Conservation (phyloP, 1,140 invertebrate species). For the Papilio polyxenes region DNA sequence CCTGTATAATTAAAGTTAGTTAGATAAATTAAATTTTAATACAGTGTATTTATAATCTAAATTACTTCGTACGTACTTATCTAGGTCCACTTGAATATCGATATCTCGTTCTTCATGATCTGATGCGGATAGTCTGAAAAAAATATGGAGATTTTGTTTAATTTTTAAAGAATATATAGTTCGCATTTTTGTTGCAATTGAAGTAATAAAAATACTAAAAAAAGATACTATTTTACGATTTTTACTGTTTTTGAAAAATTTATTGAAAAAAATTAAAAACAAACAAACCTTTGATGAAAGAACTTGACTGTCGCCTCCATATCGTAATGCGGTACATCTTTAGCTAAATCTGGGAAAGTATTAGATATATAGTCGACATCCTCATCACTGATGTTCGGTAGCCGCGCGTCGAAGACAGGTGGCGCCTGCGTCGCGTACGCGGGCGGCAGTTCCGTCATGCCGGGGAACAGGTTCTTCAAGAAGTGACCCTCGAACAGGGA, state of each 20-base stretch:
- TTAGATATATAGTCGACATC: constrained; percentile 67
- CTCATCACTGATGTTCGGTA: constrained; percentile 84
- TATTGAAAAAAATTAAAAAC: background rate
- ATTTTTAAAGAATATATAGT: background rate
- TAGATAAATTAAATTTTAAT: background rate
- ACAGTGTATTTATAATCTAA: background rate
- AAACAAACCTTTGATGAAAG: constrained; percentile 82
- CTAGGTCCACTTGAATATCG: constrained; percentile 68
- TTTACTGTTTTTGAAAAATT: too few relatives aligned
- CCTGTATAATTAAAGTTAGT: constrained; percentile 61
- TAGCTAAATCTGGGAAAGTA: constrained; percentile 65
- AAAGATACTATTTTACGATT: too few relatives aligned
- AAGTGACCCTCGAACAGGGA: constrained; percentile 92
- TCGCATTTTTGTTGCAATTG: too few relatives aligned
- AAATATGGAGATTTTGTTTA: background rate
- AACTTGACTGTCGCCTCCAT: constrained; percentile 86
- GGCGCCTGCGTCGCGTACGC: constrained; percentile 91
- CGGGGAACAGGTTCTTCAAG: constrained; percentile 91
- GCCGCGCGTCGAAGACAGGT: constrained; percentile 85
- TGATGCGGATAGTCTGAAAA: constrained; percentile 60
- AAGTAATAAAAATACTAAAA: too few relatives aligned
- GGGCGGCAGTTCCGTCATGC: constrained; percentile 92
- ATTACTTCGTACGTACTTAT: constrained; percentile 58
- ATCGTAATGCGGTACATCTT: constrained; percentile 82
- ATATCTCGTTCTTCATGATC: constrained; percentile 62